Conservation (phyloP, 2,797 vertebrate species). For the Sorex maritimensis region DNA sequence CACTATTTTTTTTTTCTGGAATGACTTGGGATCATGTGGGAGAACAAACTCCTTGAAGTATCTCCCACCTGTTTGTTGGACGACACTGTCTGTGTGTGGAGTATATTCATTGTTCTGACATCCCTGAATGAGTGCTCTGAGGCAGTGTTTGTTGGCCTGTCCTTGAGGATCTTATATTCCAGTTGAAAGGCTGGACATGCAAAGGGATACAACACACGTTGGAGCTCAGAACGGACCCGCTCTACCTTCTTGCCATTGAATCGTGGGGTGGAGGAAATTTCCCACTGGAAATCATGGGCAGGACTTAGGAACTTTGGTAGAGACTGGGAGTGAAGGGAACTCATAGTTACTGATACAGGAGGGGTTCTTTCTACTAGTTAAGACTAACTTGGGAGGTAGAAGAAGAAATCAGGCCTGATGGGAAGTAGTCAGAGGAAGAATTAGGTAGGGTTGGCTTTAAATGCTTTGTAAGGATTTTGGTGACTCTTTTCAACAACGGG, state of each 20-base stretch:
- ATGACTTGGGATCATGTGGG: neutral
- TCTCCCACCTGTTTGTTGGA: slow-evolving; percentile 22
- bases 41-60: slow-evolving; percentile 18
- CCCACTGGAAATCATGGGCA: neutral
- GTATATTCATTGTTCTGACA: slow-evolving; percentile 26
- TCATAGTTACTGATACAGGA: neutral
- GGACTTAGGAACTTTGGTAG: neutral
- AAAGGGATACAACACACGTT: neutral
- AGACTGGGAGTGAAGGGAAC: neutral
- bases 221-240: neutral
- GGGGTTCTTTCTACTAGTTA: neutral
- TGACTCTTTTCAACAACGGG: neutral
- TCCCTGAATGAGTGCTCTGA: neutral
- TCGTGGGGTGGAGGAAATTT: neutral
- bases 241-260: neutral
- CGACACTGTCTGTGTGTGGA: slow-evolving; percentile 55
- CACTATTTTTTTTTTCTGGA: neutral
- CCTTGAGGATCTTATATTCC: neutral
- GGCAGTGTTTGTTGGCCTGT: neutral
- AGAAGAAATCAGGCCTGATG: neutral
- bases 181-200: neutral
- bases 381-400: neutral
- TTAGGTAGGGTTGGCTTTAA: neutral
- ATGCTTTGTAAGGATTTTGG: neutral
- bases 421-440: neutral